Conservation (phyloP, 2,888 invertebrate genomes). For the Taphrorychus bicolor region DNA sequence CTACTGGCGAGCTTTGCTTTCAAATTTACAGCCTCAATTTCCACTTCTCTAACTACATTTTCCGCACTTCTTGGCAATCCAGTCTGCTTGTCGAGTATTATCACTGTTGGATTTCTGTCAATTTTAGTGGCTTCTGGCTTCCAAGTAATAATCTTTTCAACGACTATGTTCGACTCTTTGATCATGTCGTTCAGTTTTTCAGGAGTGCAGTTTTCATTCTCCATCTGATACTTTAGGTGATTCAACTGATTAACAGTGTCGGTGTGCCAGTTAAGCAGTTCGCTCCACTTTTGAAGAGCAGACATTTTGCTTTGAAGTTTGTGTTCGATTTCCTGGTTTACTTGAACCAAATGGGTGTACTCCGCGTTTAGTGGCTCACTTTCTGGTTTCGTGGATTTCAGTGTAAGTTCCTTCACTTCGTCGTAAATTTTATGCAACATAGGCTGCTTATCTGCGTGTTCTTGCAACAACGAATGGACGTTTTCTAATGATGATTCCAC, state of each 20-base stretch:
- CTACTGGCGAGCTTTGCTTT: constrained; percentile 72
- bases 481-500: constrained; percentile 80
- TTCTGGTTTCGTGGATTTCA: constrained; percentile 76
- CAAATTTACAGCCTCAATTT: constrained; percentile 72
- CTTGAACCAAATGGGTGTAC: constrained; percentile 76
- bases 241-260: constrained; percentile 80
- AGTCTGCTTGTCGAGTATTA: constrained; percentile 73
- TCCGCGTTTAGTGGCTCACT: constrained; percentile 75
- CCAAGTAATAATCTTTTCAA: constrained; percentile 73
- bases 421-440: constrained; percentile 79
- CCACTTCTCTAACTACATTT: constrained; percentile 74
- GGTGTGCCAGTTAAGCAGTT: constrained; percentile 81
- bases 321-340: constrained; percentile 79
- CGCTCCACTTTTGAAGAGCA: constrained; percentile 82
- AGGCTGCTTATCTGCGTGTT: constrained; percentile 84
- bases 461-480: constrained; percentile 81
- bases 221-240: constrained; percentile 81
- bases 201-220: constrained; percentile 74
- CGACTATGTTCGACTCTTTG: constrained; percentile 73
- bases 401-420: constrained; percentile 74
- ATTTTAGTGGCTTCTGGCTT: constrained; percentile 72
- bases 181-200: constrained; percentile 74
- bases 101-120: constrained; percentile 72
- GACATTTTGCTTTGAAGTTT: constrained; percentile 77
- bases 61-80: constrained; percentile 77